Percentiles rank a stretch among this genome's conserved stretches.
These are phyloP conservation scores for Plusia festucae DNA, from an alignment of 2,888 invertebrate species.

Conservation along the genomic window DNA sequence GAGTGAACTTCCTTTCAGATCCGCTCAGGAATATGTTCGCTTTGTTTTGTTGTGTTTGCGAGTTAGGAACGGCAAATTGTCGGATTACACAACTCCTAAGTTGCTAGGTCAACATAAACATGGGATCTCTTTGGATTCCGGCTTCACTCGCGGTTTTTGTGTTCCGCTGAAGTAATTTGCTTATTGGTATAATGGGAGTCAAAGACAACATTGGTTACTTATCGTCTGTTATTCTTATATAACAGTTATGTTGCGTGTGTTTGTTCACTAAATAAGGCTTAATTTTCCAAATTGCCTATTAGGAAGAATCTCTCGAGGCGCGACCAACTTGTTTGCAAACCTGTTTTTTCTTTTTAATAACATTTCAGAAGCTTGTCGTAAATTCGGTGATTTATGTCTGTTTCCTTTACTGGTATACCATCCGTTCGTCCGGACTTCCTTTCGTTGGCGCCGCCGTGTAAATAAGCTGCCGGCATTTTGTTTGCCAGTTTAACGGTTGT, in stretches of 20 bases:
- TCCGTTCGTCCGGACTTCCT: slow-evolving; percentile 82
- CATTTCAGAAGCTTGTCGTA: slow-evolving; percentile 80
- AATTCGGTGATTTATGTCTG: slow-evolving; percentile 84
- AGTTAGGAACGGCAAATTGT: slow-evolving; percentile 86
- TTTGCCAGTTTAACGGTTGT: slow-evolving; percentile 82
- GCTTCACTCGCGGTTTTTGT: slow-evolving; percentile 72
- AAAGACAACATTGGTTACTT: slow-evolving; percentile 68
- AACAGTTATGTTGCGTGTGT: slow-evolving; percentile 63
- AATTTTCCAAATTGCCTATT: slow-evolving; percentile 75
- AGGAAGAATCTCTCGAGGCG: slow-evolving; percentile 66
- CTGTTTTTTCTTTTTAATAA: slow-evolving; percentile 77
- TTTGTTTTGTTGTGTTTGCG: slow-evolving; percentile 87
- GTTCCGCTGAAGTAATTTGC: slow-evolving; percentile 73
- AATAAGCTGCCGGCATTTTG: slow-evolving; percentile 82
- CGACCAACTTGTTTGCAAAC: slow-evolving; percentile 66
- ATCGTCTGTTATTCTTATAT: slow-evolving; percentile 70
- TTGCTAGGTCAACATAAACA: slow-evolving; percentile 83
- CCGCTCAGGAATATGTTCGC: slow-evolving; percentile 81
- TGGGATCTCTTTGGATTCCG: slow-evolving; percentile 77
- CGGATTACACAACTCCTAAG: slow-evolving; percentile 87
- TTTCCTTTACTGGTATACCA: slow-evolving; percentile 77
- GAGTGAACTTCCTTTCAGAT: slow-evolving; percentile 85
- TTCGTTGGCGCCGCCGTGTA: slow-evolving; percentile 80
- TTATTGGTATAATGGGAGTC: slow-evolving; percentile 73
- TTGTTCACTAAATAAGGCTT: slow-evolving; percentile 72